Base-by-base conservation (phyloP, 1,140 invertebrate genomes). In the Aradophagus sp. region DNA sequence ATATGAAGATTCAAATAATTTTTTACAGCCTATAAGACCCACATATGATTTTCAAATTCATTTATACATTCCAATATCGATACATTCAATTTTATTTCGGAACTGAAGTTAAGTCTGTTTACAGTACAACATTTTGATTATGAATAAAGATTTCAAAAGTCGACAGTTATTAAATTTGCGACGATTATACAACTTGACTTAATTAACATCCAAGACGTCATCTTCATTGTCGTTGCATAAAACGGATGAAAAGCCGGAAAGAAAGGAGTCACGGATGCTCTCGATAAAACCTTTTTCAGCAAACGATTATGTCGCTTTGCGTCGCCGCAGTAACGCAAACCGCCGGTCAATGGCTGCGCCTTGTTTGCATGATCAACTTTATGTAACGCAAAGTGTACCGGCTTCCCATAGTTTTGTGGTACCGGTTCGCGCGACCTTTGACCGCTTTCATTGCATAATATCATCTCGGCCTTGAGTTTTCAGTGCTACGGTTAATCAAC, bases 401-500 rank as follows among this genome's bases (percentile, higher is more conserved):
- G 5, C 32, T 52, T 59, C 53, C 23, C 39, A 52, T 58, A 27
- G 5, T 15, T 16, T 10, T 31, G n/a, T n/a, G n/a, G n/a, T 63
- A 59, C 53, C 44, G 53, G 45, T 52, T 59, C 56, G n/a, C 10
- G n/a, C 48, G 47, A 72, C 41, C 61, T 65, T 48, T 65, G 53
- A 63, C 66, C 16, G 14, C 0, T 19, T n/a, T 42, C 12, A 20
- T 31, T 50, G 31, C 17, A 19, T 34, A 62, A 62, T n/a, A n/a
- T n/a, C n/a, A n/a, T n/a, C n/a, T n/a, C 32, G 19, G 38, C 67
- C 58, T 70, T 62, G 56, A 69, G 56, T 38, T 55, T 69, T 56
- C 48, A 55, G 26, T 45, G 31, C 27, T 34, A 20, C 27, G 55
- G 48, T 62, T 56, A 56, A 56, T 69, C 29, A 44, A 62, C 41